Evolutionary conservation across 2,113 vertebrate species (phyloP).

Genomic region (Onychorhynchus coronatus): DNA sequence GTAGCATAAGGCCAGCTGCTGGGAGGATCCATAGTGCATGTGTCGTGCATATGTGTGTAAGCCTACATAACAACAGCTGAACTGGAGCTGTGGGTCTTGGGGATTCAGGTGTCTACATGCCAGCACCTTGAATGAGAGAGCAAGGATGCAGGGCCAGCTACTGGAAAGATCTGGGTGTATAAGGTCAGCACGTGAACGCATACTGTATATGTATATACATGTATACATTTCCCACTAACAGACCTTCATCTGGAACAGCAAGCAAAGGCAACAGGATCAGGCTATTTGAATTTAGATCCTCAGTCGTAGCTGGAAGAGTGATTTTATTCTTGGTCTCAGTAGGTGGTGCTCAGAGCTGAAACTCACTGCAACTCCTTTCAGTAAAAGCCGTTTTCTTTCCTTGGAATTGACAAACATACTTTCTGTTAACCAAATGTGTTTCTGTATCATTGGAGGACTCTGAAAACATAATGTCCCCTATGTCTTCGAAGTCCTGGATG

Average conservation of each 20-base stretch:
- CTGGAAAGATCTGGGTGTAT: too few species aligned
- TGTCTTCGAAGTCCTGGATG: not conserved
- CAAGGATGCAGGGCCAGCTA: not conserved
- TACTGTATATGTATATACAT: not conserved
- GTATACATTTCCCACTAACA: not conserved
- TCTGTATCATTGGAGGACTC: not conserved
- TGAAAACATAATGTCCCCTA: not conserved
- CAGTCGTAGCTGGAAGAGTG: not conserved
- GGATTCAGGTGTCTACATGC: rapidly evolving
- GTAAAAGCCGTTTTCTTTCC: not conserved
- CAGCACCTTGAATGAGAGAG: not conserved
- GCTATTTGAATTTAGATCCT: not conserved
- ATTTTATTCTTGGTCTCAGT: not conserved
- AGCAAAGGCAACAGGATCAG: not conserved
- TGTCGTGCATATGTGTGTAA: not conserved
- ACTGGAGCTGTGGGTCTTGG: not conserved
- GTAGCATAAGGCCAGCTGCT: not conserved
- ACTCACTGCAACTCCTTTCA: not conserved
- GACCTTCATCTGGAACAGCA: not conserved
- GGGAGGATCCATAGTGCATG: not conserved
- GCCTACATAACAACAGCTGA: not conserved
- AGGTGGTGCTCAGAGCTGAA: not conserved
- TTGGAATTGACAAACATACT: not conserved
- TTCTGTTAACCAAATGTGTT: not conserved
- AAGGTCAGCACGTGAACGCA: not conserved